Evolutionary conservation across 2,888 invertebrate genomes (phyloP), one percentile per base, ranked within the genome.

Genomic region (Arrhopalites spinosus): DNA sequence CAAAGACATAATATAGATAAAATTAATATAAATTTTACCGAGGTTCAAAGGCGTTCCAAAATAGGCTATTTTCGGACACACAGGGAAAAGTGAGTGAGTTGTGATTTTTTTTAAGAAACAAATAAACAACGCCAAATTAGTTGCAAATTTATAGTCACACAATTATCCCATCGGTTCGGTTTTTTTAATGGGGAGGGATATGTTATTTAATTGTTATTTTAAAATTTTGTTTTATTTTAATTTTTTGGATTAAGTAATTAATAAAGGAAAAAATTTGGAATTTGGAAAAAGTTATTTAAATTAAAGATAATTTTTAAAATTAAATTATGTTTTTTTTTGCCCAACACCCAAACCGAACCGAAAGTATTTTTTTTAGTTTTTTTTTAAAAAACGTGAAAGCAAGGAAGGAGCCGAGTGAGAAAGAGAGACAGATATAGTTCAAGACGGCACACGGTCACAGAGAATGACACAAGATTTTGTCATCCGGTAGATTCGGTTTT

Each of bases 41-140:
- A 92, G 94, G 94, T 91, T 93, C 93, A 93, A 95, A 95, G 92
- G 94, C 94, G 92, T 93, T 95, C 95, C 95, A 95, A 93, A 95
- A 95, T 92, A 93, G 93, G 93, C 95, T 95, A 93, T 91, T 87
- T 81, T 82, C 82, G 80, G 82, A 80, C 81, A 83, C 82, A 80
- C n/a, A 79, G 81, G 80, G 81, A 77, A 81, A 81, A 81, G 81
- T 81, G 82, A 83, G 81, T 80, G 81, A 81, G 81, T 81, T 80
- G 81, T 82, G 80, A 81, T 81, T 76, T n/a, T n/a, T n/a, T n/a
- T n/a, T n/a, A n/a, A 83, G 83, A 81, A 81, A 82, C 80, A 83
- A 83, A 83, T 79, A 81, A 83, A 83, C 79, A 81, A 80, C 79
- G 81, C 79, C 79, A 81, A 81, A 82, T 82, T 82, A 82, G 80